Conservation (phyloP, 2,888 invertebrate species). For the Cosmia pyralina region DNA sequence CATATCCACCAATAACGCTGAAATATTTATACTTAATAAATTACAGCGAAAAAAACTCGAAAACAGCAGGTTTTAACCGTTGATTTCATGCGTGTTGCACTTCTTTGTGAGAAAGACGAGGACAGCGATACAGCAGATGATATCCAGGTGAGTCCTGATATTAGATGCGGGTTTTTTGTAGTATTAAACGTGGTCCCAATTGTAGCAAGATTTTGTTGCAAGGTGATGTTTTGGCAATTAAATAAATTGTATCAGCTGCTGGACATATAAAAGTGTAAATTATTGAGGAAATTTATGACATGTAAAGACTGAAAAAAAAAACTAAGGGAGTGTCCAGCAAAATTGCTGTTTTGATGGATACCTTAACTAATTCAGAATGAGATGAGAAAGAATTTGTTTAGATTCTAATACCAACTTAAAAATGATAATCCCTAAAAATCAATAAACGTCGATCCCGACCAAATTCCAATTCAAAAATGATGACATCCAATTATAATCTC, state of each 20-base stretch:
- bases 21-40: slow-evolving; percentile 34
- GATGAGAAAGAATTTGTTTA: not conserved
- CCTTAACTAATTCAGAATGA: not conserved
- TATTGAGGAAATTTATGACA: not conserved
- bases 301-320: not conserved
- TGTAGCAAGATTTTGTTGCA: no score
- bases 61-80: slow-evolving; percentile 53
- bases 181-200: no score
- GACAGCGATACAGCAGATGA: slow-evolving; percentile 56
- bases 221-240: slow-evolving; percentile 13
- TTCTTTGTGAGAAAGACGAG: slow-evolving; percentile 21
- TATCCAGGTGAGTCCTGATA: slow-evolving; percentile 55
- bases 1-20: slow-evolving; percentile 29
- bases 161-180: slow-evolving; percentile 47
- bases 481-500: slow-evolving; percentile 57
- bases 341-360: not conserved
- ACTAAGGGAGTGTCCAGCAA: not conserved
- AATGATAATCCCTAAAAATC: slow-evolving; percentile 29
- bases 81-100: slow-evolving; percentile 32
- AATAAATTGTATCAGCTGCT: slow-evolving; percentile 29
- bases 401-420: not conserved
- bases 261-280: slow-evolving; percentile 18
- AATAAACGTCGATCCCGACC: slow-evolving; percentile 25
- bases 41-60: slow-evolving; percentile 15
- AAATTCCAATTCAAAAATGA: slow-evolving; percentile 39